Evolutionary conservation across 2,888 invertebrate genomes (phyloP).

Genomic region (Diplolepis rosae): DNA sequence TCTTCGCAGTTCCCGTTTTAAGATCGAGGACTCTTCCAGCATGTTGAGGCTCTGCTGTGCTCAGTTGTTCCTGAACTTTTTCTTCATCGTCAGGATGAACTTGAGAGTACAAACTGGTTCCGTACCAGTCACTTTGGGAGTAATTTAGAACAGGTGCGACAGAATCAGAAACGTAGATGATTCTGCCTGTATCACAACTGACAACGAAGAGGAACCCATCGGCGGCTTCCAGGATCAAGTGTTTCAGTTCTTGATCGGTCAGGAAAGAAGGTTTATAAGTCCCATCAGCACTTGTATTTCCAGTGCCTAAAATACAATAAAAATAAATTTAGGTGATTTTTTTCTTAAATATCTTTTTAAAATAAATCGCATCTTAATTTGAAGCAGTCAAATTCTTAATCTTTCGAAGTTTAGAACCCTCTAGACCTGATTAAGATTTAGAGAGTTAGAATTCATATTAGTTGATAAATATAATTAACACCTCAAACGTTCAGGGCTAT

Average conservation of each 20-base stretch:
- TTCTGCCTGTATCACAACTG: conserved; percentile 96
- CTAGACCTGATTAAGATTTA: background rate
- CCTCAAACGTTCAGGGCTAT: background rate
- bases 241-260: conserved; percentile 99
- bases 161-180: conserved; percentile 99
- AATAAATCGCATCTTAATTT: background rate
- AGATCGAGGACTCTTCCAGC: conserved; percentile 96
- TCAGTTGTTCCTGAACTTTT: conserved; percentile 96
- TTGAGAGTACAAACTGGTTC: conserved; percentile 95
- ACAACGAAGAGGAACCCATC: conserved; percentile 98
- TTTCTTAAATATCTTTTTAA: background rate
- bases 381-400: background rate
- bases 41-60: conserved; percentile 97
- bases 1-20: conserved; percentile 99
- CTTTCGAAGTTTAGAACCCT: background rate
- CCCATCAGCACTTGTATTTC: conserved; percentile 96
- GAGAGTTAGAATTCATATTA: background rate
- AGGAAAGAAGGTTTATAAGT: conserved; percentile 99
- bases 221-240: conserved; percentile 98
- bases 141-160: conserved; percentile 98
- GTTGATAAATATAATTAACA: background rate
- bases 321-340: background rate
- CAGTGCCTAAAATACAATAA: conserved; percentile 82
- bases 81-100: conserved; percentile 99
- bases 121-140: conserved; percentile 98